Conservation (phyloP, 1,140 invertebrate genomes). For the Rhagoletis zephyria region DNA sequence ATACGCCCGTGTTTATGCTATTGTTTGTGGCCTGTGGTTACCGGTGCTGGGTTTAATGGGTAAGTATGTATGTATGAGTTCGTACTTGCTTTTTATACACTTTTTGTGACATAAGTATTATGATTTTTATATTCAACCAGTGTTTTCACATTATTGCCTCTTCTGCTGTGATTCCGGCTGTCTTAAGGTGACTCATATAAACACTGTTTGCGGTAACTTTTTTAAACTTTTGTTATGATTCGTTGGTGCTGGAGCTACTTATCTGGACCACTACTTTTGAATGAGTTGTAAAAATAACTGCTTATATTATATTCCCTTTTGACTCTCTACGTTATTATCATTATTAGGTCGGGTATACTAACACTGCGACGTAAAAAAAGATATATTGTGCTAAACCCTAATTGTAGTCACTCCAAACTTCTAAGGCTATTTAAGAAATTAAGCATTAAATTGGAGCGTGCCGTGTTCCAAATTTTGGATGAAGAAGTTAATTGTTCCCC, state of each 20-base stretch:
- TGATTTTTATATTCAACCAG: neutral
- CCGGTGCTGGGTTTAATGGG: neutral
- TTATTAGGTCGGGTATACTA: no score
- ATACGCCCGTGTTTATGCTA: neutral
- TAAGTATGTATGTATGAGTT: neutral
- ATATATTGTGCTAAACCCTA: no score
- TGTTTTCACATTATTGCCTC: neutral
- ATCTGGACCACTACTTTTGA: no score
- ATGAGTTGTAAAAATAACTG: no score
- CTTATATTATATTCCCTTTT: no score
- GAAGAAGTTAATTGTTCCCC: no score
- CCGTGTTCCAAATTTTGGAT: no score
- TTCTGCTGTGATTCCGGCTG: neutral
- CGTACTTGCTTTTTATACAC: neutral
- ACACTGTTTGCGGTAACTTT: constrained; percentile 4
- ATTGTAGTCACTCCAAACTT: no score
- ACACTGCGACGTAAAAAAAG: no score
- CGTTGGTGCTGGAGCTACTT: neutral
- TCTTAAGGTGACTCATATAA: neutral
- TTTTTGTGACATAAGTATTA: neutral
- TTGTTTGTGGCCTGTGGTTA: neutral
- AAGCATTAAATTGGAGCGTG: no score
- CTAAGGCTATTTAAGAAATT: no score
- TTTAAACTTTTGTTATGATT: neutral
- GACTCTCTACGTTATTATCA: no score